phyloP scores from a whole-genome alignment of 2,113 vertebrate genomes.

The Cervus canadensis region DNA sequence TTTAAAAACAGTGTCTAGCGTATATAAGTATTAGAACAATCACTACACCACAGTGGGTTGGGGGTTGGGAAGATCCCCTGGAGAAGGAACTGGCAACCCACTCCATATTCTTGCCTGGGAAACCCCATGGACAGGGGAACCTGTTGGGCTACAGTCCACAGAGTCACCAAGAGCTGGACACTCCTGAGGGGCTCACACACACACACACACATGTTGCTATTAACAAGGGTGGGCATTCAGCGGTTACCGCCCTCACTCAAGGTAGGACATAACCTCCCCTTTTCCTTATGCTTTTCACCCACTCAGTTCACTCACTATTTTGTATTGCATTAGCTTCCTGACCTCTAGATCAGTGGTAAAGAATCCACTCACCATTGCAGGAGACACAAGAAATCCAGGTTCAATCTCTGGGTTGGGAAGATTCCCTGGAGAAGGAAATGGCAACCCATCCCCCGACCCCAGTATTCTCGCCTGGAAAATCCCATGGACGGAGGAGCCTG shows the following conservation, averaged over 20 bases:
- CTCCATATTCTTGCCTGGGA: background rate
- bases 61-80: background rate
- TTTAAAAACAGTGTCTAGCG: background rate
- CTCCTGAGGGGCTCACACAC: background rate
- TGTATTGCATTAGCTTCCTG: background rate
- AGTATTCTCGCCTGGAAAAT: background rate
- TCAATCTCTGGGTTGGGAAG: fast-evolving
- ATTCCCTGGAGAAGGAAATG: background rate
- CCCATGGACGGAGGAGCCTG: background rate
- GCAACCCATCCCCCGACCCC: background rate
- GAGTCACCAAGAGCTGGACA: background rate
- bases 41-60: background rate
- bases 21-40: background rate
- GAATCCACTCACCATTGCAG: background rate
- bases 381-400: background rate
- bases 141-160: background rate
- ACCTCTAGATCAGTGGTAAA: background rate
- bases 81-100: background rate
- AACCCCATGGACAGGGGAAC: background rate
- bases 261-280: too few species aligned
- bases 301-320: background rate
- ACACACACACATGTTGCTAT: background rate
- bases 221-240: background rate
- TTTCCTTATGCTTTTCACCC: background rate
- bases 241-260: background rate